Conservation (phyloP, 2,888 invertebrate genomes). For the Nowickia ferox region DNA sequence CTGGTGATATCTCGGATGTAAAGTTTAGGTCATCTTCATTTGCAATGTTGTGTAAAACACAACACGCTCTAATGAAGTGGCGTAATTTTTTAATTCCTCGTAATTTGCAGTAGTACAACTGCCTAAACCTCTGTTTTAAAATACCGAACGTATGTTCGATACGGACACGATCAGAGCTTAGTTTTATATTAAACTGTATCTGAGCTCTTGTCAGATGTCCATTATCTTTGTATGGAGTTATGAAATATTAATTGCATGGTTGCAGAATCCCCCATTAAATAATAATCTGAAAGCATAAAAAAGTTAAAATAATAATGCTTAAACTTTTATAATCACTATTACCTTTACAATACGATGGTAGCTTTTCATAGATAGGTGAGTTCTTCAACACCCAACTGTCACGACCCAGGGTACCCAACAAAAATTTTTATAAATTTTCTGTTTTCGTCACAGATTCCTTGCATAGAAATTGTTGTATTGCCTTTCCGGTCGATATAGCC, state of each 20-base stretch:
- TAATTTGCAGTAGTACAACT: not conserved
- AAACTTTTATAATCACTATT: slow-evolving; percentile 26
- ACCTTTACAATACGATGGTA: too few relatives aligned
- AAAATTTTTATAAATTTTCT: too few relatives aligned
- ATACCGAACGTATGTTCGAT: slow-evolving; percentile 7
- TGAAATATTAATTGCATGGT: too few relatives aligned
- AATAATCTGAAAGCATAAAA: slow-evolving; percentile 17
- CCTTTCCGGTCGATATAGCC: too few relatives aligned
- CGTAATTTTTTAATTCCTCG: not conserved
- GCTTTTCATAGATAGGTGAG: too few relatives aligned
- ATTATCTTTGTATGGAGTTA: too few relatives aligned
- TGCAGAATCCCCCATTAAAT: not conserved
- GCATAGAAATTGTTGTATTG: too few relatives aligned
- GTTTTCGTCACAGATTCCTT: too few relatives aligned
- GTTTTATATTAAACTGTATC: not conserved
- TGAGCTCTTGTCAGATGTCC: not conserved
- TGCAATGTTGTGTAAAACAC: slow-evolving; percentile 5
- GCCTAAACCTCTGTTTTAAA: not conserved
- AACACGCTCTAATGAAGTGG: not conserved
- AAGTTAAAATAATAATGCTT: slow-evolving; percentile 26
- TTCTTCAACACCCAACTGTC: too few relatives aligned
- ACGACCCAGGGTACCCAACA: too few relatives aligned
- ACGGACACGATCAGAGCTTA: slow-evolving; percentile 2
- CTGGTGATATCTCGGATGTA: slow-evolving; percentile 27
- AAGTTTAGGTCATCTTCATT: slow-evolving; percentile 24